Base-by-base conservation (phyloP, 2,888 invertebrate genomes). In the Leptinotarsa haldemani region DNA sequence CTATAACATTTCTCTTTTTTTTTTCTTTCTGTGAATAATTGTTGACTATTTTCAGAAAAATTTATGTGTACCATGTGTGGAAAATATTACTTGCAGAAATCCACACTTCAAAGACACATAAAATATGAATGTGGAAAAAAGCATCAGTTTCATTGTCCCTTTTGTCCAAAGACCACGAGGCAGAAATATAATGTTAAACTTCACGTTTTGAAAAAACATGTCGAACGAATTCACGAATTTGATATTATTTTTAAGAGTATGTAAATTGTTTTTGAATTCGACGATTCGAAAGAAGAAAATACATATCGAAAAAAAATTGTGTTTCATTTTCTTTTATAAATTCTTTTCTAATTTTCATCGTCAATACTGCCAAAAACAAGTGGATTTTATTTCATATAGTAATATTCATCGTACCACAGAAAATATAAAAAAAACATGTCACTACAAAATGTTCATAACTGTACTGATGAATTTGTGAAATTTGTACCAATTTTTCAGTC, bases 21-120 rank as follows among this genome's bases (percentile, higher is more conserved):
- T 4, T 40, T 40, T 9, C 40, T 50, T 25, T 16, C 1, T 40
- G 25, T 40, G 9, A 61, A 61, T 40, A 30, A 61, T 25, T 61
- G 61, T 61, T 40, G 25, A 40, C 16, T 61, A 61, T 68, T 68
- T 68, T 40, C 56, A 68, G 68, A 64, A 7, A 74, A 71, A 69
- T 74, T 74, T 22, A 56, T 50, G 25, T 93, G 93, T 87, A 89
- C 89, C 80, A 89, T 89, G 79, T 95, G 95, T 85, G 93, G 93
- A 73, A 94, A 94, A 87, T 90, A 91, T 74, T 95, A 95, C 89
- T 91, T 92, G 85, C 91, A 91, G 86, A 93, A 92, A 79, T 78
- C 78, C n/a, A 79, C 81, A 3, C 50, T 80, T 15, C 74, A 72
- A 20, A 79, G 80, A 50, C 81, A 82, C 63, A 65, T 77, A 58